These are phyloP conservation scores for Leuciscus waleckii DNA, from an alignment of 2,797 vertebrate genomes.

Conservation along the genomic window DNA sequence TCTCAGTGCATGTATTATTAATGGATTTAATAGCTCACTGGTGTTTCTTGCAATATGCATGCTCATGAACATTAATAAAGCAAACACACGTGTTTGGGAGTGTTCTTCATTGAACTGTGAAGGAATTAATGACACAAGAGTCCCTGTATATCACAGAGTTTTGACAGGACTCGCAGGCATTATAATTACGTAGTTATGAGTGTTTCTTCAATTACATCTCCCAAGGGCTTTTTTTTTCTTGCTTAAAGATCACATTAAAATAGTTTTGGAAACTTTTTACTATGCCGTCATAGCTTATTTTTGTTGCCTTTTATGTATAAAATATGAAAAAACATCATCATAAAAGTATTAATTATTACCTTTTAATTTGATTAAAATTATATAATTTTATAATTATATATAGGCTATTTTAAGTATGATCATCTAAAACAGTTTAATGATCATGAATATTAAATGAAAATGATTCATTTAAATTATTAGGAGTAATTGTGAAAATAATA, in stretches of 20 bases:
- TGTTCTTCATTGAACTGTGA: conserved; percentile 19
- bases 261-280: neutral
- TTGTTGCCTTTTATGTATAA: neutral
- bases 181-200: neutral
- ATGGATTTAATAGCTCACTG: conserved; percentile 14
- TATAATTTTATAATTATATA: neutral
- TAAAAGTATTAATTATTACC: neutral
- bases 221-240: too few species aligned
- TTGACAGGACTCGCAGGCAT: neutral
- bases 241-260: neutral
- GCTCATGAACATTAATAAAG: conserved; percentile 35
- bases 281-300: neutral
- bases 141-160: neutral
- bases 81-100: neutral
- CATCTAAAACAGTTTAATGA: neutral
- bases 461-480: too few species aligned
- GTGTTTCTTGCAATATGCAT: conserved; percentile 20
- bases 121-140: conserved; percentile 8
- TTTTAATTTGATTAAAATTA: neutral
- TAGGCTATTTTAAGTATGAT: neutral
- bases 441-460: neutral
- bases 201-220: neutral
- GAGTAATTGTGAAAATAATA: neutral
- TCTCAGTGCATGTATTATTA: conserved; percentile 21
- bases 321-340: neutral